Evolutionary conservation across 2,797 vertebrate species (phyloP).

Genomic region (Merluccius polli): DNA sequence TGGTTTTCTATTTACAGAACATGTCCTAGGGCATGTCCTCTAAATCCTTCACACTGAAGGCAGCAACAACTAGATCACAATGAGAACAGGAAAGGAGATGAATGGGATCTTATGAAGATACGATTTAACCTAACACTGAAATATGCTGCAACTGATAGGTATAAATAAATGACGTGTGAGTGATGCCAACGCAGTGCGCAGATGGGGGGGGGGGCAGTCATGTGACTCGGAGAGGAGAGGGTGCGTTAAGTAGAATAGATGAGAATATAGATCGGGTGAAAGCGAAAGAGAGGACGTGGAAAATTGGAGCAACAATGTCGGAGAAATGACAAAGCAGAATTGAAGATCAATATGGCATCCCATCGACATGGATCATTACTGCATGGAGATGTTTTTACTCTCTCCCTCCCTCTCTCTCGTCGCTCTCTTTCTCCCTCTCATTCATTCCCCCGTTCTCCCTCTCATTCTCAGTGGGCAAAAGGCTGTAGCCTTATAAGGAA

Average conservation of each 20-base stretch:
- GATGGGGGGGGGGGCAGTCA: constrained; percentile 51
- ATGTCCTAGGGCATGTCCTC: background rate
- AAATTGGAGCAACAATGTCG: constrained; percentile 35
- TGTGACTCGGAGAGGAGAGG: constrained; percentile 57
- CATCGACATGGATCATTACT: constrained; percentile 8
- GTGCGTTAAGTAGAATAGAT: constrained; percentile 51
- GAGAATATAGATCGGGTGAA: constrained; percentile 53
- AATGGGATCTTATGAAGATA: background rate
- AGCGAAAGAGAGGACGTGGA: background rate
- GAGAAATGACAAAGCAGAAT: constrained; percentile 27
- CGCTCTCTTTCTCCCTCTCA: constrained; percentile 39
- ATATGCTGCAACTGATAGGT: constrained; percentile 21
- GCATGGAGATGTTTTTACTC: background rate
- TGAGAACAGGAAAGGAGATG: background rate
- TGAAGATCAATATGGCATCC: constrained; percentile 17
- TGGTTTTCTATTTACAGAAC: background rate
- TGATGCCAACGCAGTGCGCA: constrained; percentile 47
- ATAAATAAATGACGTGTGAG: constrained; percentile 35
- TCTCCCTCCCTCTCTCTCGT: background rate
- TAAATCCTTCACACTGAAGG: background rate
- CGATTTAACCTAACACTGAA: constrained; percentile 15
- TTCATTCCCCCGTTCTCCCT: constrained; percentile 45
- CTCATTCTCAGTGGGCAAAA: constrained; percentile 49
- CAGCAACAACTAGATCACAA: background rate
- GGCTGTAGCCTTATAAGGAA: constrained; percentile 70